Conservation (phyloP, 2,113 vertebrate genomes). For the Sylvia atricapilla region DNA sequence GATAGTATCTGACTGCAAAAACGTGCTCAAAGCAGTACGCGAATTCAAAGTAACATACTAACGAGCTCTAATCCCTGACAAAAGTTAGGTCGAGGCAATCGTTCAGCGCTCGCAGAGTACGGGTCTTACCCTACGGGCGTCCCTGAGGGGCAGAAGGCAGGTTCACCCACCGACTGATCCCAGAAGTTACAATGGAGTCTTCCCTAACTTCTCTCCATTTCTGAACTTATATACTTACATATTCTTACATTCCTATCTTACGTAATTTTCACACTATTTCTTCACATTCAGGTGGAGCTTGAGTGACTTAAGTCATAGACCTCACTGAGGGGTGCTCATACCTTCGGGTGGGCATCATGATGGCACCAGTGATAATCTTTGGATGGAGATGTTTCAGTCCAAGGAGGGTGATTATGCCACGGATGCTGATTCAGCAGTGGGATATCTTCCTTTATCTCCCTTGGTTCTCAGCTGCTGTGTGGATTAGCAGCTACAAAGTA, state of each 20-base stretch:
- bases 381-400: not conserved
- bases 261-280: not conserved
- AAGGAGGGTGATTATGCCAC: not conserved
- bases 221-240: not conserved
- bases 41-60: not conserved
- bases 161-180: not conserved
- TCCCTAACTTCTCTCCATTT: not conserved
- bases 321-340: not conserved
- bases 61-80: not conserved
- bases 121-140: too few species aligned
- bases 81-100: not conserved
- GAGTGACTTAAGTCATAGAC: not conserved
- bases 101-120: too few species aligned
- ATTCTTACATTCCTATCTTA: not conserved
- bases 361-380: not conserved
- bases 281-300: not conserved
- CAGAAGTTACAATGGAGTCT: not conserved
- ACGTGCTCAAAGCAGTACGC: not conserved
- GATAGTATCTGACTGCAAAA: not conserved
- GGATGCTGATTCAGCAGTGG: not conserved
- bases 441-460: not conserved
- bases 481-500: not conserved
- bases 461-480: not conserved
- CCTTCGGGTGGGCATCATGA: not conserved
- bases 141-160: too few species aligned